Evolutionary conservation across 1,140 invertebrate genomes (phyloP), one percentile per base, ranked within the genome.

Genomic region (Lordiphosa collinella): DNA sequence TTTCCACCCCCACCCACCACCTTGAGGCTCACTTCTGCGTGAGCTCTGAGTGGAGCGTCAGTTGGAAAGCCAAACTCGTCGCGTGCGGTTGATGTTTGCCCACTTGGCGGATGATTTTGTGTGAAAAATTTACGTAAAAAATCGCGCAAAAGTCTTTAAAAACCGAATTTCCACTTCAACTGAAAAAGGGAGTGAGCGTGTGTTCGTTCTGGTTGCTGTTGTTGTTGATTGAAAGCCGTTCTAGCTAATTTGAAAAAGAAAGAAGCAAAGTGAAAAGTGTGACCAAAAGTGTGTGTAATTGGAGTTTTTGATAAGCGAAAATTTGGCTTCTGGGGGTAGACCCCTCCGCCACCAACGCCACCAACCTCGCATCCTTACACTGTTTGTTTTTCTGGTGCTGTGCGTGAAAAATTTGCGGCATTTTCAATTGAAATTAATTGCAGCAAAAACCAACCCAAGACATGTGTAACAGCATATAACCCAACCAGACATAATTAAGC

Each of bases 351-450:
- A n/a, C 35, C n/a, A n/a, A n/a, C n/a, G n/a, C n/a, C n/a, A n/a
- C n/a, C n/a, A n/a, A n/a, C n/a, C n/a, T n/a, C n/a, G n/a, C n/a
- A n/a, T n/a, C 38, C 37, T 16, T 32, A 40, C 40, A 9, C 32
- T 31, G 25, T 38, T 29, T 37, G 56, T 46, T 47, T 38, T 34
- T 34, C 4, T 22, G 22, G 22, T 48, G 16, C 37, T 34, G 41
- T 51, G 56, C 62, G 35, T 59, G 48, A 34, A 38, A 49, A 65
- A 52, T 64, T 50, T 44, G 14, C 37, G 55, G 31, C 47, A 57
- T 51, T 63, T 78, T 59, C 53, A 80, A 79, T 75, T 69, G 63
- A 70, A 54, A 67, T 61, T 49, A 44, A 61, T 72, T 36, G 29
- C 59, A 58, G 32, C 31, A 52, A 32, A n/a, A n/a, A n/a, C n/a